phyloP scores from a whole-genome alignment of 2,797 vertebrate genomes.

The Decapterus maruadsi region DNA sequence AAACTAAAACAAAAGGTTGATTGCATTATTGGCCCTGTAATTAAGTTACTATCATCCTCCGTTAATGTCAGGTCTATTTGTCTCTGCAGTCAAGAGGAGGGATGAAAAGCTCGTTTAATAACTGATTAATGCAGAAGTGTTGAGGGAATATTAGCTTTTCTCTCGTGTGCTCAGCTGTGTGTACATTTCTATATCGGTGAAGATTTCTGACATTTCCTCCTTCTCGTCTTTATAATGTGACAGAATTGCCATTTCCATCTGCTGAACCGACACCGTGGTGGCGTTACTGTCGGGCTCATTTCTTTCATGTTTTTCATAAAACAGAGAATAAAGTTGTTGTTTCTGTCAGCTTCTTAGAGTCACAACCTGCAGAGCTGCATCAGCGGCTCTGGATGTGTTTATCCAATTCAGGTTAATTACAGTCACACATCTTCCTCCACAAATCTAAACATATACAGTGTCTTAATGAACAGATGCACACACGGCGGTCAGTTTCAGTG shows the following conservation, averaged over 20 bases:
- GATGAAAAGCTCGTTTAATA: conserved; percentile 44
- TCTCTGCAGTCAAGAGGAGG: conserved; percentile 25
- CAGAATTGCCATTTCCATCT: background rate
- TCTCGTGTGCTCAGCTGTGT: too few species aligned
- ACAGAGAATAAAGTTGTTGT: too few species aligned
- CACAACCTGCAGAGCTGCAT: too few species aligned
- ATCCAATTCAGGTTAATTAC: too few species aligned
- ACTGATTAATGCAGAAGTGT: conserved; percentile 34
- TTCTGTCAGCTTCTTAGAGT: too few species aligned
- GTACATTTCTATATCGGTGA: background rate
- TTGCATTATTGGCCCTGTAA: conserved; percentile 50
- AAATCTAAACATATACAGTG: too few species aligned
- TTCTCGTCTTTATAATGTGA: background rate
- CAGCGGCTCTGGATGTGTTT: too few species aligned
- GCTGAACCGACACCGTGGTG: background rate
- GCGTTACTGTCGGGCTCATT: background rate
- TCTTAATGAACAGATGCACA: too few species aligned
- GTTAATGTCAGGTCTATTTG: conserved; percentile 41
- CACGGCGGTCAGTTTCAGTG: too few species aligned
- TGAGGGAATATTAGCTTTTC: too few species aligned
- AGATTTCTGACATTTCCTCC: background rate
- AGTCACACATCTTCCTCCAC: too few species aligned
- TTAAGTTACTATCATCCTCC: conserved; percentile 57
- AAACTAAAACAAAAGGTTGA: conserved; percentile 42
- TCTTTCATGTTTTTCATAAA: background rate